Evolutionary conservation across 1,140 invertebrate species (phyloP), one percentile per base, ranked within the genome.

Genomic region (Calephelis virginiensis): DNA sequence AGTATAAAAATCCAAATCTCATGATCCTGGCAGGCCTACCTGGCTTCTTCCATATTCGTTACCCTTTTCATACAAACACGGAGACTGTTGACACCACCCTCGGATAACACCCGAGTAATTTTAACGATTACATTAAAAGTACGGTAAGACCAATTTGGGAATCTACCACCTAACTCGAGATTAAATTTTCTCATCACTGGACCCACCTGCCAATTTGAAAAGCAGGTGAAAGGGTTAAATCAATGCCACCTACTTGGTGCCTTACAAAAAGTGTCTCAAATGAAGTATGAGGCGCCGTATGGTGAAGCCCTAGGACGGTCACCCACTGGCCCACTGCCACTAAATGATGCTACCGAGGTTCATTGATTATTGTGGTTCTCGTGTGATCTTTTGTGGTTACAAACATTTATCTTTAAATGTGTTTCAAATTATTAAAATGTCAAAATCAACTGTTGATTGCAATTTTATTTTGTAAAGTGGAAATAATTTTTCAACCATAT

Each of bases 271-370:
- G 5, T 8, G 10, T 11, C 50, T 53, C 50, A 74, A 84, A 80
- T 70, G 80, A 77, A 72, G 66, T 73, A 72, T 73, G 64, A 74
- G 71, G 78, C 75, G 62, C 68, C 66, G 72, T 78, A 77, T 74
- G 73, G 79, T 66, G 82, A 85, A 85, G 82, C 82, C 82, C 48
- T 73, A 71, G 64, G 56, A 28, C 50, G 66, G 56, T 75, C 80
- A 78, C 75, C 82, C 68, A 81, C 71, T 85, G 77, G 70, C 82
- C 80, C 79, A 85, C 81, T 83, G 78, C 69, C 73, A 69, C 40
- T 14, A 56, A 56, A 37, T 14, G 50, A 14, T 37, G 50, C 50
- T 56, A 56, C 50, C 50, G 14, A 56, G 11, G 28, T 56, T 37
- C 9, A 28, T 43, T 43, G 40, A 56, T 28, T 37, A 28, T 37